Conservation (phyloP, 2,888 invertebrate genomes). For the Lymantria monacha region DNA sequence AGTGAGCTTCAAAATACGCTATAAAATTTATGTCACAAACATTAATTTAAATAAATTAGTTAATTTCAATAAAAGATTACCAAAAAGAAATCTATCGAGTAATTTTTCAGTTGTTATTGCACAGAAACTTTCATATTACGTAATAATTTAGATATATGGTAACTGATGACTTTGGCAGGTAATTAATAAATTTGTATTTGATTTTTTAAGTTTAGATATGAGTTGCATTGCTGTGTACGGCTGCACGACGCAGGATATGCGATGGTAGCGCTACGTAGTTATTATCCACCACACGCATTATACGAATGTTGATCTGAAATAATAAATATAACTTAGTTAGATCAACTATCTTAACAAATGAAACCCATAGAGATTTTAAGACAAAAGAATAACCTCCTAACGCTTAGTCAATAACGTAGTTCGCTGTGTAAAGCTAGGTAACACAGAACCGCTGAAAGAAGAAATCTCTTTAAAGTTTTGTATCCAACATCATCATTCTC, state of each 20-base stretch:
- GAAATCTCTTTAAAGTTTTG: too few relatives aligned
- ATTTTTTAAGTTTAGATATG: conserved; percentile 27
- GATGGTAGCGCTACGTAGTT: conserved; percentile 61
- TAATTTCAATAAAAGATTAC: too few relatives aligned
- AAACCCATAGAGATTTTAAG: too few relatives aligned
- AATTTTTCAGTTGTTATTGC: neutral
- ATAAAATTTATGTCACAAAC: too few relatives aligned
- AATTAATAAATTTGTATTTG: neutral
- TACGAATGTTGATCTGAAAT: conserved; percentile 84
- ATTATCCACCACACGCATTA: conserved; percentile 83
- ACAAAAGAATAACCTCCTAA: too few relatives aligned
- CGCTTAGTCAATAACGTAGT: too few relatives aligned
- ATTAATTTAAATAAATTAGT: too few relatives aligned
- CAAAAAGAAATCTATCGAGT: neutral
- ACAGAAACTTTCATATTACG: neutral
- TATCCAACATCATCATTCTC: too few relatives aligned
- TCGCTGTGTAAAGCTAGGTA: too few relatives aligned
- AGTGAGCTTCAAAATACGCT: neutral
- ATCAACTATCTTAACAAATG: too few relatives aligned
- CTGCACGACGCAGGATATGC: conserved; percentile 62
- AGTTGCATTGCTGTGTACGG: conserved; percentile 51
- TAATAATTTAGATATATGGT: neutral
- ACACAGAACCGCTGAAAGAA: too few relatives aligned
- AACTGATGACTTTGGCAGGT: conserved; percentile 21
- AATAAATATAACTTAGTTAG: neutral